Evolutionary conservation across 2,113 vertebrate genomes (phyloP).

Genomic region (Actenoides lindsayi): DNA sequence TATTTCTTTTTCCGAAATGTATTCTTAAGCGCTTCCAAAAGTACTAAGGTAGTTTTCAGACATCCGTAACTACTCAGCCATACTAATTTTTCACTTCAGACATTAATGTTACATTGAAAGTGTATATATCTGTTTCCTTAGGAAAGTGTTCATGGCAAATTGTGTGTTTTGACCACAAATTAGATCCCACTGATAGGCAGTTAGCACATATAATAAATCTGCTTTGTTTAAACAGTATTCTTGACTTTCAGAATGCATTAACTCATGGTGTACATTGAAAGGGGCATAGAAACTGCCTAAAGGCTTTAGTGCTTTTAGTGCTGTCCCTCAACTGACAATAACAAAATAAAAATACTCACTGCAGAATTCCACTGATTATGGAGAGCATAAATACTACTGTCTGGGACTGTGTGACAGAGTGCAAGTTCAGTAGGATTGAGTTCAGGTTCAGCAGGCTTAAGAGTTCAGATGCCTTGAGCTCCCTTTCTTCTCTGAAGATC

Average conservation of each 20-base stretch:
- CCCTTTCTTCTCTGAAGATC: background rate
- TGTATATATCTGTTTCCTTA: conserved; percentile 42
- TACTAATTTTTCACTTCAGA: conserved; percentile 31
- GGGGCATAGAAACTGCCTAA: background rate
- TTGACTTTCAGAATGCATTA: background rate
- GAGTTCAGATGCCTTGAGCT: background rate
- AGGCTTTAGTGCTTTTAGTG: background rate
- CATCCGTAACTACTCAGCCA: background rate
- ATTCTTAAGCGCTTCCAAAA: conserved; percentile 54
- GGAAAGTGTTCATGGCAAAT: conserved; percentile 41
- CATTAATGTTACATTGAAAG: background rate
- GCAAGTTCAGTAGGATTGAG: background rate
- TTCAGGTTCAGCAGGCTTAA: background rate
- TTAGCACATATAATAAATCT: conserved; percentile 40
- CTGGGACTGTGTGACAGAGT: background rate
- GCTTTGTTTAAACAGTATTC: conserved; percentile 15
- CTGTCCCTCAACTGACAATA: background rate
- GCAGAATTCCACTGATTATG: background rate
- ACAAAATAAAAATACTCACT: background rate
- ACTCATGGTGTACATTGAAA: background rate
- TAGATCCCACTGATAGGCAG: background rate
- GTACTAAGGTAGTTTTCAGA: conserved; percentile 60
- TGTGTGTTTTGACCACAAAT: conserved; percentile 48
- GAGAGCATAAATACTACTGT: background rate
- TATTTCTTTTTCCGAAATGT: conserved; percentile 59